Evolutionary conservation across 2,113 vertebrate genomes (phyloP).

Genomic region (Antechinus stuartii): DNA sequence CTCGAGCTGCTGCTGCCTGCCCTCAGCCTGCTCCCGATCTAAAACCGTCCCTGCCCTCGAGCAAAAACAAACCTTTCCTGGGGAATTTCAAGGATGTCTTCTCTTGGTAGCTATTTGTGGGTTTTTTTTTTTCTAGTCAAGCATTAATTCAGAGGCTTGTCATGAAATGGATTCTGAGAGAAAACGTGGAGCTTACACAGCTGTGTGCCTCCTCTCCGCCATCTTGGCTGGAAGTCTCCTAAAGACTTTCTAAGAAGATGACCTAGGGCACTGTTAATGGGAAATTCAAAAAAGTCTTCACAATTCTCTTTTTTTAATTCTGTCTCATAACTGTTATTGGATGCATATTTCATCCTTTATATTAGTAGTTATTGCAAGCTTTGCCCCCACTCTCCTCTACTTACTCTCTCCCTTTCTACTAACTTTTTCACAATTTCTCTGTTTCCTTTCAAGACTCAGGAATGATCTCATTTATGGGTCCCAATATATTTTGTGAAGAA

Average conservation of each 20-base stretch:
- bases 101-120: no score
- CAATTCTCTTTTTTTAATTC: neutral
- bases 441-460: neutral
- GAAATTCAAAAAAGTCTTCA: neutral
- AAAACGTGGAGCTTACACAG: no score
- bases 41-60: no score
- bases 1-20: no score
- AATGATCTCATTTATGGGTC: neutral
- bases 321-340: neutral
- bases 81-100: no score
- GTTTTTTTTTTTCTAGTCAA: no score
- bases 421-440: neutral
- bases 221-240: no score
- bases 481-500: neutral
- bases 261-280: neutral
- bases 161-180: no score
- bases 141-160: no score
- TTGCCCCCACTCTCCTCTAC: neutral
- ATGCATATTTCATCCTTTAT: neutral
- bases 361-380: neutral
- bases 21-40: no score
- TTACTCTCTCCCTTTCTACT: neutral
- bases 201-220: no score
- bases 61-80: no score
- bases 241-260: neutral